Percentiles rank a stretch among this genome's conserved stretches.
These are phyloP conservation scores for Leuctra nigra DNA, from an alignment of 2,888 invertebrate species.

Conservation along the genomic window DNA sequence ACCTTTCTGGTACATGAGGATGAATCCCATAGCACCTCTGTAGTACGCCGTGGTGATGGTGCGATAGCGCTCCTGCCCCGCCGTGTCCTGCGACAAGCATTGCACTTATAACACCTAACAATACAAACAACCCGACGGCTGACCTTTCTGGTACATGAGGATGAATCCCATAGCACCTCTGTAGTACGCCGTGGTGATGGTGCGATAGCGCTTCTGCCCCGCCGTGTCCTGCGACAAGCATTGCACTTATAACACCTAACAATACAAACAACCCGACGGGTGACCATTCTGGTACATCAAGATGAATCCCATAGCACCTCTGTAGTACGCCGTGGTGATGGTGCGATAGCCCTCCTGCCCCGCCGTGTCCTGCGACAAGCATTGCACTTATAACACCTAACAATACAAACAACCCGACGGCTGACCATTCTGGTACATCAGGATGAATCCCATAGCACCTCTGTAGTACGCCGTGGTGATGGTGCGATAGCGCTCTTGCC, in stretches of 20 bases:
- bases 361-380: constrained; percentile 96
- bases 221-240: constrained; percentile 98
- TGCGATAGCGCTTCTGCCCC: constrained; percentile 97
- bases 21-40: constrained; percentile 99
- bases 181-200: constrained; percentile 99
- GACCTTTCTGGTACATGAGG: constrained; percentile 98
- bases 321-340: constrained; percentile 98
- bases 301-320: constrained; percentile 99
- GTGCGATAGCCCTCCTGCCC: constrained; percentile 99
- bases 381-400: too few species aligned
- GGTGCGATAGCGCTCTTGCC: constrained; percentile 97
- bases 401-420: too few species aligned
- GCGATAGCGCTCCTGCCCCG: constrained; percentile 97
- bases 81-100: constrained; percentile 97
- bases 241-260: too few species aligned
- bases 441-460: constrained; percentile 99
- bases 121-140: too few species aligned
- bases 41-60: constrained; percentile 99
- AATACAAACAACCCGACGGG: too few species aligned
- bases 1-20: constrained; percentile 99
- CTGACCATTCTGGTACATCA: too few species aligned
- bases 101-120: too few species aligned
- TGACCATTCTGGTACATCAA: too few species aligned
- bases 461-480: constrained; percentile 99
- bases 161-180: constrained; percentile 99